These are phyloP conservation scores for Drosophila lutescens DNA, from an alignment of 2,888 invertebrate genomes.

Conservation along the genomic window DNA sequence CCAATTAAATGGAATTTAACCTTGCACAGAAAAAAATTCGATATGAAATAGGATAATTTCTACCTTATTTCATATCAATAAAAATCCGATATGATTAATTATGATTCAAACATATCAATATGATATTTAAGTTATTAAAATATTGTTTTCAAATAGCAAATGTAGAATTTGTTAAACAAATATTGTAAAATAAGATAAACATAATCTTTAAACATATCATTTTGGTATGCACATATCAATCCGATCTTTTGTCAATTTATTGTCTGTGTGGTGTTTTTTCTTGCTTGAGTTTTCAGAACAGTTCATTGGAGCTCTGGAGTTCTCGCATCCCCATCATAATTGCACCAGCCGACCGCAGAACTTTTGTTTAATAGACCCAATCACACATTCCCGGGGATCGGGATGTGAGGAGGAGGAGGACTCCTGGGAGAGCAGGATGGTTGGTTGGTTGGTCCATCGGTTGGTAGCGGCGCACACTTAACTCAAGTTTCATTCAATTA, in stretches of 20 bases:
- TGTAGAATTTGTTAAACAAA: no score
- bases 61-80: no score
- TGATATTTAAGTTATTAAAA: no score
- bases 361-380: constrained; percentile 73
- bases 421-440: neutral
- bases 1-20: neutral
- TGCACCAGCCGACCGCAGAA: constrained; percentile 56
- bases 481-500: constrained; percentile 78
- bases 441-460: neutral
- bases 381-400: constrained; percentile 45
- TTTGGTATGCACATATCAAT: no score
- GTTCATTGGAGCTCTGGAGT: neutral
- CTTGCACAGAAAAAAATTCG: no score
- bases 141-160: no score
- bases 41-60: no score
- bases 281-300: constrained; percentile 9
- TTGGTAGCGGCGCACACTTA: constrained; percentile 51
- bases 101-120: no score
- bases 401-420: neutral
- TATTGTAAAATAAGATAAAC: no score
- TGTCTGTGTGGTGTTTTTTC: neutral
- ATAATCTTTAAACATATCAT: no score
- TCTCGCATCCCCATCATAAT: constrained; percentile 41
- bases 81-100: no score
- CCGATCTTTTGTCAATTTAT: no score